phyloP scores from a whole-genome alignment of 2,888 invertebrate genomes.

The Toxonevra muliebris region DNA sequence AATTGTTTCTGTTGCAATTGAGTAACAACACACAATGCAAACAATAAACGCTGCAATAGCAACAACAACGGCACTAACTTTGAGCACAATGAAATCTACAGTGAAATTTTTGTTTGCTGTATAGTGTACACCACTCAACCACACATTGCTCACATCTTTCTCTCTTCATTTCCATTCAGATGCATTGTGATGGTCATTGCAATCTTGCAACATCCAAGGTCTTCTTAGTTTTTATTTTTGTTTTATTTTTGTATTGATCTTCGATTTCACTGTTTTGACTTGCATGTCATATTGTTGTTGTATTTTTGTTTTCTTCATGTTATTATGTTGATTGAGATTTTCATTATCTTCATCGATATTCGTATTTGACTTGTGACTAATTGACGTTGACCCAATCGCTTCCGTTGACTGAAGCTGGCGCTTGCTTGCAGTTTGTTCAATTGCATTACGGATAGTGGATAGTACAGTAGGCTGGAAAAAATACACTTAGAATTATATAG shows the following conservation, averaged over 20 bases:
- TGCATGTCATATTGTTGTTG: background rate
- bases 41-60: no score
- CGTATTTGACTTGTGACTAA: slow-evolving; percentile 19
- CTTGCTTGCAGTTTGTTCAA: background rate
- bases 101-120: no score
- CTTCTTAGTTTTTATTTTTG: background rate
- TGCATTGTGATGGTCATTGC: background rate
- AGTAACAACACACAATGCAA: slow-evolving; percentile 41
- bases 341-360: slow-evolving; percentile 8
- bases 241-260: slow-evolving; percentile 39
- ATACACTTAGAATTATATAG: background rate
- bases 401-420: slow-evolving; percentile 47
- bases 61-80: no score
- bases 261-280: slow-evolving; percentile 48
- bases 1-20: slow-evolving; percentile 47
- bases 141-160: slow-evolving; percentile 1
- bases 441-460: background rate
- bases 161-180: background rate
- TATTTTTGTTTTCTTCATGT: slow-evolving; percentile 16
- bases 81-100: no score
- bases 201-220: slow-evolving; percentile 1
- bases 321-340: slow-evolving; percentile 3
- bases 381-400: slow-evolving; percentile 52
- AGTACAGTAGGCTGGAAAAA: background rate
- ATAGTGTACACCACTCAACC: background rate